Conservation (phyloP, 2,113 vertebrate species). For the Thryonomys swinderianus region DNA sequence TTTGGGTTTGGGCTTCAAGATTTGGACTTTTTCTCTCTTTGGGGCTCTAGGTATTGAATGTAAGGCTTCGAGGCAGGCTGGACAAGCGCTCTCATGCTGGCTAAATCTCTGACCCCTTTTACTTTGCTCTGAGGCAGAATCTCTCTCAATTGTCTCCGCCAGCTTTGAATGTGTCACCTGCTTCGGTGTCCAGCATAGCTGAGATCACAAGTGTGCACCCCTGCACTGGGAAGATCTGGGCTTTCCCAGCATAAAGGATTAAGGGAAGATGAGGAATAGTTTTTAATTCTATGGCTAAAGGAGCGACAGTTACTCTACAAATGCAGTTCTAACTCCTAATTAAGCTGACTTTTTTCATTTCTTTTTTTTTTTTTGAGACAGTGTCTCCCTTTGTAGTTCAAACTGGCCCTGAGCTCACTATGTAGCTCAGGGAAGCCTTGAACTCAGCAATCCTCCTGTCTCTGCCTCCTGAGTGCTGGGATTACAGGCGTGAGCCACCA, state of each 20-base stretch:
- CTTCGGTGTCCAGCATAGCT: not conserved
- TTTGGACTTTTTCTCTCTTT: not conserved
- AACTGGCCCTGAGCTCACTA: too few relatives aligned
- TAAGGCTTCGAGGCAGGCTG: not conserved
- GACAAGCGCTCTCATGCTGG: not conserved
- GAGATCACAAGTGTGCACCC: not conserved
- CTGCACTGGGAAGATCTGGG: not conserved
- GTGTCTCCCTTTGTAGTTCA: too few relatives aligned
- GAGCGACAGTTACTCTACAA: slow-evolving; percentile 33
- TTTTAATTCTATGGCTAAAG: slow-evolving; percentile 33
- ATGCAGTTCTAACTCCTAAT: slow-evolving; percentile 39
- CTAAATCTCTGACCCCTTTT: not conserved
- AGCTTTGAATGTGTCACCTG: not conserved
- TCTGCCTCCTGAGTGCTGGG: too few relatives aligned
- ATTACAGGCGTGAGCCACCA: too few relatives aligned
- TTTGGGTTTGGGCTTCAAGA: slow-evolving; percentile 31
- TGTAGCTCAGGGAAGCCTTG: too few relatives aligned
- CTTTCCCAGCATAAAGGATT: not conserved
- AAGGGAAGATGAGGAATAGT: not conserved
- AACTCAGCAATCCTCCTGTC: too few relatives aligned
- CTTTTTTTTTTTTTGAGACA: too few relatives aligned
- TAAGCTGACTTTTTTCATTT: slow-evolving; percentile 19
- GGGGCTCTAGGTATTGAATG: not conserved
- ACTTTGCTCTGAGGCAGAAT: not conserved
- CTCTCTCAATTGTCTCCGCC: not conserved